Base-by-base conservation (phyloP, 1,140 invertebrate genomes). In the Oscheius sp. region DNA sequence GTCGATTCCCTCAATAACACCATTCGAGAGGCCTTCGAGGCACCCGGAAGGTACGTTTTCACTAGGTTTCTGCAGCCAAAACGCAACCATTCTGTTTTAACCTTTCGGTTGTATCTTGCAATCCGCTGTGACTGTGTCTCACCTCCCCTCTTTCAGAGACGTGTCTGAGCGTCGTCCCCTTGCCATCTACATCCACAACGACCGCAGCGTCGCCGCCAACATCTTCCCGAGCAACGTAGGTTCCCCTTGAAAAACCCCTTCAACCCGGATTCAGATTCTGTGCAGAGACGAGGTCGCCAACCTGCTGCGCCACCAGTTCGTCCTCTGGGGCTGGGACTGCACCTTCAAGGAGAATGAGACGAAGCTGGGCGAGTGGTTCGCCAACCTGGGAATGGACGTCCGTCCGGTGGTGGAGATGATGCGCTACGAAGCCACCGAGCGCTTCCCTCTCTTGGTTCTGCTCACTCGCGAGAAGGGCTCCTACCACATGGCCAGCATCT, bases 311-410 rank as follows among this genome's bases (percentile, higher is more conserved):
- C 58, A 71, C 32, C 69, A 71, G 34, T 71, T 61, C 31, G 29
- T 71, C 18, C 59, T 71, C 2, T 71, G 58, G 20, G 52, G 52
- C 23, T 71, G 69, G 69, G 69, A 71, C 52, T 38, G 63, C 38
- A 42, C 69, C 2, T 61, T 42, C 35, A 58, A 64, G 36, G 61
- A 63, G 31, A 63, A 63, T 26, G 10, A 32, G 29, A 15, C 31
- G 29, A 63, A 63, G 31, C 26, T 63, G 10, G 0, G 10, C 29
- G 36, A 63, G 10, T 63, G 32, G 32, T 10, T 63, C 18, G 35
- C 7, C 0, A 63, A 7, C 15, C 61, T 63, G 13, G 35, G 35
- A 0, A 63, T 63, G 7, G 26, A 10, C 18, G 61, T 18, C 18
- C 36, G 61, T 42, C 7, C 32, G 26, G n/a, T n/a, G n/a, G n/a